Evolutionary conservation across 2,888 invertebrate genomes (phyloP).

Genomic region (Pardosa pseudoannulata): DNA sequence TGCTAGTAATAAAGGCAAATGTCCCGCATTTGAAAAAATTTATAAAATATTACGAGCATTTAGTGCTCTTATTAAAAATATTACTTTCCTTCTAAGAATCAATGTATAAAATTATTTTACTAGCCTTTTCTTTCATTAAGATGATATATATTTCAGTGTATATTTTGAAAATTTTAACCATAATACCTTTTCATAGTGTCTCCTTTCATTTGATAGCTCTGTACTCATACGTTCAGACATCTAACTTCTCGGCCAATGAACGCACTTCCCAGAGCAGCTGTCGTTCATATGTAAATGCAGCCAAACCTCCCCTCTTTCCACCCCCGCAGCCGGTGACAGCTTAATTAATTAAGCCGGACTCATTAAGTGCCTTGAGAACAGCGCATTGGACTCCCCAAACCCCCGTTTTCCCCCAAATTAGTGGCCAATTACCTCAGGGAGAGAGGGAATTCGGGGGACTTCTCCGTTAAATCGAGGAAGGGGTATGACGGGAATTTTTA

Average conservation of each 20-base stretch:
- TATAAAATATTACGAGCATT: too few relatives aligned
- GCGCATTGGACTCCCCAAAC: neutral
- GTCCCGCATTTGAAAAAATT: too few relatives aligned
- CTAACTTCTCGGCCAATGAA: constrained; percentile 7
- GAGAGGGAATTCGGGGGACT: neutral
- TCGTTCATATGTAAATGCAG: constrained; percentile 12
- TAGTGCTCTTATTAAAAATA: too few relatives aligned
- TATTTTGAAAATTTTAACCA: too few relatives aligned
- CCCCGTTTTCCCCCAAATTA: constrained; percentile 11
- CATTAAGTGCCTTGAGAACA: constrained; percentile 13
- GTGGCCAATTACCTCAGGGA: constrained; percentile 13
- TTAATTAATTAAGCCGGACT: constrained; percentile 17
- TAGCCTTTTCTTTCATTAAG: too few relatives aligned
- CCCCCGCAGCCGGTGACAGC: neutral
- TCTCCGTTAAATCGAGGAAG: neutral
- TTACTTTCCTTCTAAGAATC: too few relatives aligned
- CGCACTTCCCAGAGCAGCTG: neutral
- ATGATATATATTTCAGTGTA: too few relatives aligned
- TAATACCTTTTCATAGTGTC: too few relatives aligned
- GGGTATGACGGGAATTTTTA: neutral
- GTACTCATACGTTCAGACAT: neutral
- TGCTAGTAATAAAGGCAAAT: too few relatives aligned
- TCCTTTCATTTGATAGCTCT: too few relatives aligned
- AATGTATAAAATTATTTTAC: too few relatives aligned
- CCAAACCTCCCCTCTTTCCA: neutral